Evolutionary conservation across 2,888 invertebrate genomes (phyloP).

Genomic region (Agriopis marginaria): DNA sequence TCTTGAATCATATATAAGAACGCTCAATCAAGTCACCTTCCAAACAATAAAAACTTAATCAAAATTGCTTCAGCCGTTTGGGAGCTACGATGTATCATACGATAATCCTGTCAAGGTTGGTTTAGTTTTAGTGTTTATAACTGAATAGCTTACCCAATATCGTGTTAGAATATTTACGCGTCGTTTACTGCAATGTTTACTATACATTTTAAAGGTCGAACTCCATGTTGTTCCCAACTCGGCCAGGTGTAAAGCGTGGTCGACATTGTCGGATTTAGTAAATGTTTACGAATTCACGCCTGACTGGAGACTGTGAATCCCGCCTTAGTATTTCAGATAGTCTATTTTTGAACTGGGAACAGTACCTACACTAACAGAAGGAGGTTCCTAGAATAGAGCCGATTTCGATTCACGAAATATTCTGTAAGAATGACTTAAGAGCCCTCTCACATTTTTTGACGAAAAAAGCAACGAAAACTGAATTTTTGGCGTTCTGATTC

Average conservation of each 20-base stretch:
- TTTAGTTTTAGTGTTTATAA: too few species aligned
- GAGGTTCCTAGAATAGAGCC: background rate
- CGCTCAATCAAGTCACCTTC: too few species aligned
- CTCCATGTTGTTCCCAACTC: conserved; percentile 26
- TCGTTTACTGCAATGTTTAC: conserved; percentile 13
- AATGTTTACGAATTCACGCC: conserved; percentile 43
- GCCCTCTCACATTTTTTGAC: too few species aligned
- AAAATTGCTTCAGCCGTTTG: too few species aligned
- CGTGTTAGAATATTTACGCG: conserved; percentile 2
- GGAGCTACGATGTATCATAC: too few species aligned
- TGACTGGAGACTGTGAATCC: conserved; percentile 21
- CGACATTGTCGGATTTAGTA: conserved; percentile 39
- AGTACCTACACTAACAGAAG: background rate
- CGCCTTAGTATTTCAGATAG: conserved; percentile 21
- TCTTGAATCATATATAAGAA: too few species aligned
- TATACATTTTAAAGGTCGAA: conserved; percentile 10
- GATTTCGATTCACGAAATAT: too few species aligned
- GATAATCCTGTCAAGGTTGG: too few species aligned
- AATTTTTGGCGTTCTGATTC: background rate
- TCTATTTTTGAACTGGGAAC: conserved; percentile 23
- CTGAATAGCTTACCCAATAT: background rate
- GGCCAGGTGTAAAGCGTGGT: conserved; percentile 38
- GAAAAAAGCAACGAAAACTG: too few species aligned
- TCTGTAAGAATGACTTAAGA: too few species aligned
- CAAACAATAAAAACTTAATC: too few species aligned